phyloP scores from a whole-genome alignment of 1,140 invertebrate species.

The Venturia canescens region DNA sequence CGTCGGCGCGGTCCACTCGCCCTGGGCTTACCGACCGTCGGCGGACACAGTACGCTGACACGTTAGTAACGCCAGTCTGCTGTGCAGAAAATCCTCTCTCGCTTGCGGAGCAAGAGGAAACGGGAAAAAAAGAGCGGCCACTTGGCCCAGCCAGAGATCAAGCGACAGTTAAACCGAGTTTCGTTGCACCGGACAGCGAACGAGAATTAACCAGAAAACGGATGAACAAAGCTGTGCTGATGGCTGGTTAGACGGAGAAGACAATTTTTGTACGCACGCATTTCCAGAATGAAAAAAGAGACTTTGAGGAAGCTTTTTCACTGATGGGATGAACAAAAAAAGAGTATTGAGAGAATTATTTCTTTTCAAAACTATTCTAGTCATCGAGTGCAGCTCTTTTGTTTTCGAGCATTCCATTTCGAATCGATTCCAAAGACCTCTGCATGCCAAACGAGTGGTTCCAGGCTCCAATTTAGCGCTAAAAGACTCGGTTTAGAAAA shows the following conservation, averaged over 20 bases:
- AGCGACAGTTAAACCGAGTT: not conserved
- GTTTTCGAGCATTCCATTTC: no score
- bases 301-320: no score
- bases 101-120: constrained; percentile 18
- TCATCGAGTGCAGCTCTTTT: no score
- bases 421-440: no score
- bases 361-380: no score
- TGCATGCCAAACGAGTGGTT: no score
- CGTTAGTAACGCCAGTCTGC: constrained; percentile 20
- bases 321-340: no score
- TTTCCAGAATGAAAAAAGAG: no score
- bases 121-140: constrained; percentile 10
- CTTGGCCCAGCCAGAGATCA: not conserved
- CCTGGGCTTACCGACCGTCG: constrained; percentile 36
- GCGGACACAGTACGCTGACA: constrained; percentile 6
- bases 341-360: no score
- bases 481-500: no score
- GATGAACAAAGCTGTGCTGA: not conserved
- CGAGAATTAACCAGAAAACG: not conserved
- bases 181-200: not conserved
- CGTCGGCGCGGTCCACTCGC: constrained; percentile 8
- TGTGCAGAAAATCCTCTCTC: constrained; percentile 23
- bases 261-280: no score
- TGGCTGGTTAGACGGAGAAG: not conserved
- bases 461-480: no score